Percentiles rank a stretch among this genome's conserved stretches.
Evolutionary conservation across 2,797 vertebrate species (phyloP).

Genomic region (Anguilla obscura): DNA sequence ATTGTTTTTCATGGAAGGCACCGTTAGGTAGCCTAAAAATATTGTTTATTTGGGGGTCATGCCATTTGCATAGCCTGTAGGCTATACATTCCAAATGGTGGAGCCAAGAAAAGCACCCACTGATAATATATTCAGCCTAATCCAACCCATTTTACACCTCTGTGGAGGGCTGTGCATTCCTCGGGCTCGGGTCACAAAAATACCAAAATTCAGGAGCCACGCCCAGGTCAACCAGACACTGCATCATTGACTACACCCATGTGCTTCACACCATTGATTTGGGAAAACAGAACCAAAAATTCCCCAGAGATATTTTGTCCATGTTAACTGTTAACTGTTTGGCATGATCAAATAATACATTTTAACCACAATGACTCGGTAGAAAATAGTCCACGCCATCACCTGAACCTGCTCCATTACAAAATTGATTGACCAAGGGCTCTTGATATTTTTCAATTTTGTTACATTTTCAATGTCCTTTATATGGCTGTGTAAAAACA

Average conservation of each 20-base stretch:
- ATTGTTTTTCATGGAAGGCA: too few species aligned
- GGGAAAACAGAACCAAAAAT: neutral
- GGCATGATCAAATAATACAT: neutral
- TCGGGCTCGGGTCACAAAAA: too few species aligned
- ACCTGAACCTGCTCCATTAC: neutral
- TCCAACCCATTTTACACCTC: too few species aligned
- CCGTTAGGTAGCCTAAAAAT: too few species aligned
- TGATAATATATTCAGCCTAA: too few species aligned
- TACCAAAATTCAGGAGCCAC: too few species aligned
- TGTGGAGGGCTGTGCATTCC: too few species aligned
- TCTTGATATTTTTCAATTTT: slow-evolving; percentile 4
- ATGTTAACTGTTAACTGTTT: neutral
- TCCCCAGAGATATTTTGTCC: neutral
- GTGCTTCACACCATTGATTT: neutral
- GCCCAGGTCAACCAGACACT: too few species aligned
- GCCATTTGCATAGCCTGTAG: too few species aligned
- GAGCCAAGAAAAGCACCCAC: too few species aligned
- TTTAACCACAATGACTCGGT: neutral
- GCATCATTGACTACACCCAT: neutral
- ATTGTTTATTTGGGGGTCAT: too few species aligned
- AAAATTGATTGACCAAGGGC: neutral
- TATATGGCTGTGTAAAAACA: neutral
- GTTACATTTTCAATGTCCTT: neutral
- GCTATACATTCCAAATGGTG: too few species aligned
- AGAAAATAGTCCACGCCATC: neutral